These are phyloP conservation scores for Pteromalus puparum DNA, from an alignment of 1,140 invertebrate species.

Conservation along the genomic window DNA sequence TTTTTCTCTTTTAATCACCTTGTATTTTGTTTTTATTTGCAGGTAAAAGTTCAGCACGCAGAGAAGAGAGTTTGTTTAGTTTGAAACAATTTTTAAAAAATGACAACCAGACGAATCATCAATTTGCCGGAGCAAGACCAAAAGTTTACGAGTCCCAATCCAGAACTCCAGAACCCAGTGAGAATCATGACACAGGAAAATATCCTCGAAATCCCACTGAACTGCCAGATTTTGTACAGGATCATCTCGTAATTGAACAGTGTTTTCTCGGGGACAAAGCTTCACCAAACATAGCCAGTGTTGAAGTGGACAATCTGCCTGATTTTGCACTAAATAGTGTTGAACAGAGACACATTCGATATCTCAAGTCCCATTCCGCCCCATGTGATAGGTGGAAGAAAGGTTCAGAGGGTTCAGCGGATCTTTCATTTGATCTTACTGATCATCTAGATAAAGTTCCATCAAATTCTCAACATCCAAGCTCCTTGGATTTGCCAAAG, in stretches of 20 bases:
- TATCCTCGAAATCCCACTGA: conserved; percentile 74
- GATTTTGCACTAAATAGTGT: conserved; percentile 73
- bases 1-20: not conserved
- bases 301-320: conserved; percentile 74
- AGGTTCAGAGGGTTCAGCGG: conserved; percentile 48
- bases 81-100: conserved; percentile 87
- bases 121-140: conserved; percentile 76
- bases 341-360: conserved; percentile 58
- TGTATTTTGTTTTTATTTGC: not conserved
- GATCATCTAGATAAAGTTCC: conserved; percentile 60
- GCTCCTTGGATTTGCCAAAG: conserved; percentile 64
- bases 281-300: conserved; percentile 51
- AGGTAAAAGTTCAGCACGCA: conserved; percentile 65
- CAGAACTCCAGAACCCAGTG: conserved; percentile 54
- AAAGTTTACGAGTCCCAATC: conserved; percentile 73
- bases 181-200: conserved; percentile 58
- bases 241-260: conserved; percentile 78
- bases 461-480: conserved; percentile 57
- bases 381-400: conserved; percentile 54
- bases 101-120: conserved; percentile 69
- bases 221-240: conserved; percentile 79
- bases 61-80: conserved; percentile 86
- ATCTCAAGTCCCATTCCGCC: conserved; percentile 52
- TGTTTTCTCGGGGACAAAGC: conserved; percentile 71
- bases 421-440: conserved; percentile 67